Evolutionary conservation across 2,797 vertebrate species (phyloP).

Genomic region (Artibeus lituratus): DNA sequence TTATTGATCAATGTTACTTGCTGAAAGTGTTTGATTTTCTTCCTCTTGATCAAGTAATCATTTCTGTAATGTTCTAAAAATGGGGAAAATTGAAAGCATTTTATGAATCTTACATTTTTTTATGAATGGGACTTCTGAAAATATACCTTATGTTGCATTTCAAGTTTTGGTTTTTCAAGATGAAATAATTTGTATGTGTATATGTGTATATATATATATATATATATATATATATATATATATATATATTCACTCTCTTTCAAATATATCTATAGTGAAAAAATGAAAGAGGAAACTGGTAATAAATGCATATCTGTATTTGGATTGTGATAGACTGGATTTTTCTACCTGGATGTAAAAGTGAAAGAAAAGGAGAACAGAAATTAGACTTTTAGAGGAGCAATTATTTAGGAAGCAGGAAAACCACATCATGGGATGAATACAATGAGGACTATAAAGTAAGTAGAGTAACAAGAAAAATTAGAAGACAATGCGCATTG

Average conservation of each 20-base stretch:
- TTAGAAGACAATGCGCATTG: background rate
- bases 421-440: background rate
- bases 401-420: background rate
- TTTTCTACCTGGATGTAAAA: background rate
- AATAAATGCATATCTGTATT: background rate
- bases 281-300: background rate
- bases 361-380: background rate
- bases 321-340: background rate
- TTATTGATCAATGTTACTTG: background rate
- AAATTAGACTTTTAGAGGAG: background rate
- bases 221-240: background rate
- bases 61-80: background rate
- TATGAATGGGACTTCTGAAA: background rate
- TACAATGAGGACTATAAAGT: background rate
- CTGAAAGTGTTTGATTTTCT: background rate
- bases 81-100: slow-evolving; percentile 24
- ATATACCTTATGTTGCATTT: background rate
- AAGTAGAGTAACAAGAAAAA: background rate
- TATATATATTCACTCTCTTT: background rate
- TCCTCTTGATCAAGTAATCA: background rate
- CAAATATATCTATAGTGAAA: background rate
- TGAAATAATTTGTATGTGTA: background rate
- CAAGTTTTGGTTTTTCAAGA: background rate
- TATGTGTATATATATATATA: background rate
- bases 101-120: background rate